Conservation (phyloP, 2,113 vertebrate genomes). For the Tachysurus vachellii region DNA sequence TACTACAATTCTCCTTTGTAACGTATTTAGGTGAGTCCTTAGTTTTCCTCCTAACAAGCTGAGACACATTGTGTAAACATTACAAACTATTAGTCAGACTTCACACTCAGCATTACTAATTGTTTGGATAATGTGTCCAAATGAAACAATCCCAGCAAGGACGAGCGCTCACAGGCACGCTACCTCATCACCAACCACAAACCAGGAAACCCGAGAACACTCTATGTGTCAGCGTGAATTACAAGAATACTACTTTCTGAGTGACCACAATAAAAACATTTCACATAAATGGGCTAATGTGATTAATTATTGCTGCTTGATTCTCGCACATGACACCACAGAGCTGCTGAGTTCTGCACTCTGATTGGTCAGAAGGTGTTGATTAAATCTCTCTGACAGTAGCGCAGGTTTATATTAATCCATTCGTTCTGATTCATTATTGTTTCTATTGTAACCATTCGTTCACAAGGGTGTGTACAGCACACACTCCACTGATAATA, state of each 20-base stretch:
- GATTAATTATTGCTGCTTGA: not conserved
- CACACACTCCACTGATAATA: not conserved
- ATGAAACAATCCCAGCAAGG: not conserved
- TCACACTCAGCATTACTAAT: constrained; percentile 8
- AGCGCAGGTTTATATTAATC: not conserved
- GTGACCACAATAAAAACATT: not conserved
- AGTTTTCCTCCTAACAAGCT: constrained; percentile 32
- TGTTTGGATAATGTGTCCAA: constrained; percentile 15
- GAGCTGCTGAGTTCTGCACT: not conserved
- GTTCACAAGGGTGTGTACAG: too few species aligned
- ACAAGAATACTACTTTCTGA: not conserved
- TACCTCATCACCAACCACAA: not conserved
- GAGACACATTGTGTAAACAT: constrained; percentile 47
- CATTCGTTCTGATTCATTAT: not conserved
- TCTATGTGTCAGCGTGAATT: not conserved
- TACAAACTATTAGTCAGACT: constrained; percentile 41
- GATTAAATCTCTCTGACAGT: not conserved
- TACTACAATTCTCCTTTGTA: constrained; percentile 50
- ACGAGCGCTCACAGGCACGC: not conserved
- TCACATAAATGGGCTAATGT: not conserved
- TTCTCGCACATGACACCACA: not conserved
- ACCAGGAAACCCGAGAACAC: not conserved
- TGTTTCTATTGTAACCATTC: not conserved
- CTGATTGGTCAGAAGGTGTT: not conserved
- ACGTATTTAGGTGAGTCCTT: constrained; percentile 20